Conservation (phyloP, 30 jellyfish, hydroid and myxozoan genomes). For the Hydractinia echinata region DNA sequence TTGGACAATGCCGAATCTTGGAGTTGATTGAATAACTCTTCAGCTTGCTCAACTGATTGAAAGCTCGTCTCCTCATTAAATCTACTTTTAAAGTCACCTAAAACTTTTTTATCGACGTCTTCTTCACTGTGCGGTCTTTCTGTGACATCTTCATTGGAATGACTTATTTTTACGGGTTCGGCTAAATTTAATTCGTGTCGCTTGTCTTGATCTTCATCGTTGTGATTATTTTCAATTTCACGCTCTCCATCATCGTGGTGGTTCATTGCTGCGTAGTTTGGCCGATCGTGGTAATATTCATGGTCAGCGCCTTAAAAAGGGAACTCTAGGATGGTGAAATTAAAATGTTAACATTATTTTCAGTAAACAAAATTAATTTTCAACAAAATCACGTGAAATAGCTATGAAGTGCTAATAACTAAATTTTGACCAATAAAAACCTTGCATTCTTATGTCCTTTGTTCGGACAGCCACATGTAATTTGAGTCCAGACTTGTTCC, state of each 20-base stretch:
- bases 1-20: conserved; percentile 7
- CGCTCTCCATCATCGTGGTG: background rate
- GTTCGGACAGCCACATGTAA: no score
- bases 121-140: conserved; percentile 13
- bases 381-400: no score
- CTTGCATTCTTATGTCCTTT: no score
- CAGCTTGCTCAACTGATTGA: conserved; percentile 20
- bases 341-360: no score
- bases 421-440: no score
- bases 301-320: background rate
- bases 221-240: background rate
- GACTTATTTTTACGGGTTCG: background rate
- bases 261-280: background rate
- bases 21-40: conserved; percentile 10
- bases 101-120: conserved; percentile 8
- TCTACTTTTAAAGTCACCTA: conserved; percentile 5
- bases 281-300: background rate
- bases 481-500: no score
- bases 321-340: no score
- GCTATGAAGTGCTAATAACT: no score
- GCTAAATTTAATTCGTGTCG: background rate
- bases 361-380: no score
- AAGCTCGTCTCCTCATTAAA: conserved; percentile 19
- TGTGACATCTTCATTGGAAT: background rate
- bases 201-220: background rate